Base-by-base conservation (phyloP, 30 jellyfish, hydroid and myxozoan species). In the Aurelia sp. region DNA sequence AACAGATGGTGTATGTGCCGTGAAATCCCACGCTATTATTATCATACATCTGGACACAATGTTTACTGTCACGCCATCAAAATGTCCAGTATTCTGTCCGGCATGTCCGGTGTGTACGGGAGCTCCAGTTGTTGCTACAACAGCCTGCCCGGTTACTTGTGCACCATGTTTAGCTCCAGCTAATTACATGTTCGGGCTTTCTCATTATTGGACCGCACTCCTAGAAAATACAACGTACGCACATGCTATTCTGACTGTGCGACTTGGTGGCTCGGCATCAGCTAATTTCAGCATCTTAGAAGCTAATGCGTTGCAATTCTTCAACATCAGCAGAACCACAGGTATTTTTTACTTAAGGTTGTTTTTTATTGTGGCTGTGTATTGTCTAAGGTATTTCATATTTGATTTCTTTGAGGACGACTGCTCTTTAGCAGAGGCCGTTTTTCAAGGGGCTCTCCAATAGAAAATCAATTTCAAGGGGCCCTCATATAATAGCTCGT, bases 1-100 rank as follows among this genome's bases (percentile, higher is more conserved):
- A 10, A 38, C 88, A 13, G 98, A 93, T 60, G 97, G 98, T 16
- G 71, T 58, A 6, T 93, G 98, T 70, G n/a, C 90, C 11, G 94
- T 50, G 11, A n/a, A 40, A 18, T 31, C 98, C 15, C 53, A 62
- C 3, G 82, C 92, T 62, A 58, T 67, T 10, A 73, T 91, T 27
- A 51, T 63, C 74, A 58, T 86, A 16, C 93, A 84, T 44, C 73
- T 69, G 16, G 92, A 82, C 38, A 82, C 85, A n/a, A 82, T 82
- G 92, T 82, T 82, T 80, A 82, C 92, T 38, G 92, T 82, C 68
- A 82, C 92, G 17, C 92, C 92, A 19, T 68, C 92, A 4, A 82
- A 82, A 40, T 82, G 92, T 27, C 92, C 92, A 20, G 85, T 71
- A 2, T 82, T 12, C 68, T 82, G 92, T 70, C 92, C 92, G 9